Conservation (phyloP, 2,797 vertebrate species). For the Smutsia gigantea region DNA sequence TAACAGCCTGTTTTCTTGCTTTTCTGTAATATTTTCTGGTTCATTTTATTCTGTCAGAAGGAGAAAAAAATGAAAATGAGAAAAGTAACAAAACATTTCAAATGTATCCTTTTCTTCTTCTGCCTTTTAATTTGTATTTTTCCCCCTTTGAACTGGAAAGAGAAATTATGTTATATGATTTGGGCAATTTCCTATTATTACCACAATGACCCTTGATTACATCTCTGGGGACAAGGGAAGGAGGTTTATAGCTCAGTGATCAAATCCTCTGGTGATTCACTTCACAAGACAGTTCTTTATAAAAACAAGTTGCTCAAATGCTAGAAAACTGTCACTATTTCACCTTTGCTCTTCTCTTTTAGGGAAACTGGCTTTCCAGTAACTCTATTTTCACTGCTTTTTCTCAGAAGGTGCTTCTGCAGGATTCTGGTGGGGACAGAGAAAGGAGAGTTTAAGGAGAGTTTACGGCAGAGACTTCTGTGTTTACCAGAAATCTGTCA, state of each 20-base stretch:
- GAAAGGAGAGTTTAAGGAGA: neutral
- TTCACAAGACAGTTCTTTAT: constrained; percentile 33
- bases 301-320: neutral
- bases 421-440: neutral
- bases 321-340: neutral
- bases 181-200: constrained; percentile 34
- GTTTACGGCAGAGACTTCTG: neutral
- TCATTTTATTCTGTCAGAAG: constrained; percentile 22
- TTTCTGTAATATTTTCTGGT: constrained; percentile 2
- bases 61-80: neutral
- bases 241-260: neutral
- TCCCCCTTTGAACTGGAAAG: constrained; percentile 17
- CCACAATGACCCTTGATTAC: neutral
- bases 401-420: constrained; percentile 29
- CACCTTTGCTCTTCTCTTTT: constrained; percentile 16
- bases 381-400: neutral
- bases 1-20: neutral
- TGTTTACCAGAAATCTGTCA: neutral
- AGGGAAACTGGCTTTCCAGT: constrained; percentile 27
- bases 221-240: neutral
- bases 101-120: neutral
- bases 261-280: constrained; percentile 51
- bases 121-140: neutral
- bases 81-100: neutral
- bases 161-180: neutral